Evolutionary conservation across 2,113 vertebrate species (phyloP).

Genomic region (Myrmecophaga tridactyla): DNA sequence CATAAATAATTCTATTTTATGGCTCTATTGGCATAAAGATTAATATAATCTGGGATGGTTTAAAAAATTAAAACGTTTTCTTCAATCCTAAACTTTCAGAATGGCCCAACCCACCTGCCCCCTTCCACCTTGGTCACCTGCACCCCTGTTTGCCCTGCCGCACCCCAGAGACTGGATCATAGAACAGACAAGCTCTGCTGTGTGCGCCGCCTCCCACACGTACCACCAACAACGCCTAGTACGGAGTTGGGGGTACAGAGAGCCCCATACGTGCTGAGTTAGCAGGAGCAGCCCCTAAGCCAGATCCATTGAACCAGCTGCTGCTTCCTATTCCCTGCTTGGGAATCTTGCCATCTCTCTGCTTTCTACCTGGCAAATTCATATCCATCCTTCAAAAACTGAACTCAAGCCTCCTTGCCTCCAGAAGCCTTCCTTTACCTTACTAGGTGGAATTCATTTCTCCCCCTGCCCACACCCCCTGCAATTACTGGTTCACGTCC

Average conservation of each 20-base stretch:
- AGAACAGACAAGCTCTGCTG: neutral
- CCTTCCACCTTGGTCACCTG: neutral
- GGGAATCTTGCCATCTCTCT: neutral
- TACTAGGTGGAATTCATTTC: neutral
- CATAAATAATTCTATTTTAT: conserved; percentile 32
- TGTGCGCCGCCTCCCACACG: neutral
- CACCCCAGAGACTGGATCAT: no score
- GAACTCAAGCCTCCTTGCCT: neutral
- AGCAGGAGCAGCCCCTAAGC: neutral
- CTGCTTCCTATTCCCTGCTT: neutral
- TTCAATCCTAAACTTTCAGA: neutral
- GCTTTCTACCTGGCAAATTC: neutral
- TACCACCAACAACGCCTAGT: neutral
- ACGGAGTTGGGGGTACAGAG: neutral
- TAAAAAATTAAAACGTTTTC: conserved; percentile 30
- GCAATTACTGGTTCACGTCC: neutral
- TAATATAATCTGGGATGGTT: neutral
- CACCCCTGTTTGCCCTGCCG: neutral
- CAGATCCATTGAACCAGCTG: neutral
- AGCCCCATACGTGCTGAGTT: neutral
- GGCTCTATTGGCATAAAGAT: neutral
- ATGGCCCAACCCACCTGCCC: neutral
- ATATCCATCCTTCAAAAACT: neutral
- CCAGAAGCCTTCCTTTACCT: neutral
- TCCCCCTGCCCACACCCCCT: neutral